These are phyloP conservation scores for Sebastes trivittatus DNA, from an alignment of 2,797 vertebrate genomes.

Conservation along the genomic window DNA sequence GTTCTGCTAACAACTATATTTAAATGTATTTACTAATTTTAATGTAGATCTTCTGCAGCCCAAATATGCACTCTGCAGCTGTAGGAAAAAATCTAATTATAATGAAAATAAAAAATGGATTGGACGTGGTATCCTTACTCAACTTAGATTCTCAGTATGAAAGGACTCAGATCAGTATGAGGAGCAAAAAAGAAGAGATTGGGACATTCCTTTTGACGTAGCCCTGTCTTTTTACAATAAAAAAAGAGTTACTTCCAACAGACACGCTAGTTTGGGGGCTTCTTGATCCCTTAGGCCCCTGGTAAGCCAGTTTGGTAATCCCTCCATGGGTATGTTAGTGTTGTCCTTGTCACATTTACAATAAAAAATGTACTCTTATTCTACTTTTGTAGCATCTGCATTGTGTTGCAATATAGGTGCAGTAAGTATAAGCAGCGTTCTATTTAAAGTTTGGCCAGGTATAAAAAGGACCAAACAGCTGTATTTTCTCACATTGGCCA, in stretches of 20 bases:
- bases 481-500: slow-evolving; percentile 26
- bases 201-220: not conserved
- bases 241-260: not conserved
- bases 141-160: not conserved
- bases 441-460: not conserved
- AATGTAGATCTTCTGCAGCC: not conserved
- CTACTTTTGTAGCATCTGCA: not conserved
- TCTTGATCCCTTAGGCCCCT: not conserved
- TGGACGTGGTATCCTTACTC: not conserved
- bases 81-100: not conserved
- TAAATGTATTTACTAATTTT: not conserved
- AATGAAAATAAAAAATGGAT: not conserved
- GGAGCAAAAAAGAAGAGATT: not conserved
- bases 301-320: not conserved
- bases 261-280: too few species aligned
- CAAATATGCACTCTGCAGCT: not conserved
- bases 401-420: not conserved
- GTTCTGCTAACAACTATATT: not conserved
- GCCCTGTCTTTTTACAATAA: not conserved
- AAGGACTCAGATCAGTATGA: not conserved
- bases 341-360: not conserved
- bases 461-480: not conserved
- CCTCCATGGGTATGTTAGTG: too few species aligned
- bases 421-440: not conserved
- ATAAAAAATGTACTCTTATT: not conserved